Conservation (phyloP, 2,888 invertebrate species). For the Yponomeuta sedellus region DNA sequence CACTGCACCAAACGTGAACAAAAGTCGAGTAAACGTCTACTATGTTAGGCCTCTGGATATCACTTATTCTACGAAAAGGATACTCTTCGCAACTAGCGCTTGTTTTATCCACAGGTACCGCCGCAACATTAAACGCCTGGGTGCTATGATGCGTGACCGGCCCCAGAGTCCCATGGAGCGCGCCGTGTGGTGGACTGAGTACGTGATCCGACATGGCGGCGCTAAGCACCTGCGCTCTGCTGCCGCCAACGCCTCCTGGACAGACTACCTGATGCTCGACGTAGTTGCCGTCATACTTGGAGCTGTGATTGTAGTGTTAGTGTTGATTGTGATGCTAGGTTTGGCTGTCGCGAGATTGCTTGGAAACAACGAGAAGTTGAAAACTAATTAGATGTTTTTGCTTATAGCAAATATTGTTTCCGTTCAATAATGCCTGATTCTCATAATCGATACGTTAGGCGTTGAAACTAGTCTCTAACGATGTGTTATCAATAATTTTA, state of each 20-base stretch:
- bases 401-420: too few relatives aligned
- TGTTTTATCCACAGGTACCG: conserved; percentile 1
- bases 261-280: conserved; percentile 36
- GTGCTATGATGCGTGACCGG: not conserved
- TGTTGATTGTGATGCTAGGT: not conserved
- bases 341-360: not conserved
- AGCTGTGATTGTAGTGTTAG: not conserved
- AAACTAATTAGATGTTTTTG: not conserved
- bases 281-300: not conserved
- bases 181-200: conserved; percentile 65
- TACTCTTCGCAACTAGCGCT: too few relatives aligned
- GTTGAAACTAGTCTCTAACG: too few relatives aligned
- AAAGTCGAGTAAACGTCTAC: too few relatives aligned
- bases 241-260: conserved; percentile 38
- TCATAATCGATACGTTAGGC: too few relatives aligned
- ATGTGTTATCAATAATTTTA: too few relatives aligned
- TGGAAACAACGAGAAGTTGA: not conserved
- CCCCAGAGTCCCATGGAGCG: conserved; percentile 30
- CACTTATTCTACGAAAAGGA: too few relatives aligned
- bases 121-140: not conserved
- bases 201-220: conserved; percentile 46
- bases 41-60: too few relatives aligned
- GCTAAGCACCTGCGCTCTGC: conserved; percentile 46
- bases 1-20: too few relatives aligned
- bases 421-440: too few relatives aligned